A percentile compares a stretch with the other conserved stretches of the same genome.
Conservation (phyloP, 2,888 invertebrate genomes). For the Parnassius glacialis region DNA sequence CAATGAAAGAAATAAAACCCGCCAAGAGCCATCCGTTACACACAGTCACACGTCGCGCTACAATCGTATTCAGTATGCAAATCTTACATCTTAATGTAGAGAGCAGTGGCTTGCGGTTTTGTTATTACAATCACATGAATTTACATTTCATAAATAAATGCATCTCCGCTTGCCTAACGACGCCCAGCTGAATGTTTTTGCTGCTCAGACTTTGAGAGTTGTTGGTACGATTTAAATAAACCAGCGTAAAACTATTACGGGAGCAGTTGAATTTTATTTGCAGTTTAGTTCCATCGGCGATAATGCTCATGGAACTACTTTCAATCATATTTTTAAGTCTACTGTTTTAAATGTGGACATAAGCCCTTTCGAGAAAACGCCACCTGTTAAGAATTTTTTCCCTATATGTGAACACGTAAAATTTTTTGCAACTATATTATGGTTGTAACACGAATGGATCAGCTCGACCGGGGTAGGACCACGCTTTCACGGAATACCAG, state of each 20-base stretch:
- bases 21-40: constrained; percentile 43
- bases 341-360: too few species aligned
- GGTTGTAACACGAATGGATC: too few species aligned
- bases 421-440: too few species aligned
- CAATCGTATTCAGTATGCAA: constrained; percentile 68
- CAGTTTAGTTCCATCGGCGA: too few species aligned
- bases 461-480: too few species aligned
- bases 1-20: constrained; percentile 41
- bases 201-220: constrained; percentile 47
- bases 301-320: too few species aligned
- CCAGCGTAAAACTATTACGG: background rate
- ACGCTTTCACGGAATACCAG: too few species aligned
- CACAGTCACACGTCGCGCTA: constrained; percentile 59
- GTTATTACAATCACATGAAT: constrained; percentile 81
- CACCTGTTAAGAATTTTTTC: too few species aligned
- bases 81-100: constrained; percentile 81
- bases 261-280: too few species aligned
- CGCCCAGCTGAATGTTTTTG: constrained; percentile 58
- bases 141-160: constrained; percentile 82
- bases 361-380: too few species aligned
- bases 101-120: constrained; percentile 73
- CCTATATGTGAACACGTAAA: too few species aligned
- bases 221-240: constrained; percentile 6
- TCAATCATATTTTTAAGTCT: too few species aligned
- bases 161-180: constrained; percentile 70